Base-by-base conservation (phyloP, 2,113 vertebrate genomes). In the Coregonus clupeaformis region DNA sequence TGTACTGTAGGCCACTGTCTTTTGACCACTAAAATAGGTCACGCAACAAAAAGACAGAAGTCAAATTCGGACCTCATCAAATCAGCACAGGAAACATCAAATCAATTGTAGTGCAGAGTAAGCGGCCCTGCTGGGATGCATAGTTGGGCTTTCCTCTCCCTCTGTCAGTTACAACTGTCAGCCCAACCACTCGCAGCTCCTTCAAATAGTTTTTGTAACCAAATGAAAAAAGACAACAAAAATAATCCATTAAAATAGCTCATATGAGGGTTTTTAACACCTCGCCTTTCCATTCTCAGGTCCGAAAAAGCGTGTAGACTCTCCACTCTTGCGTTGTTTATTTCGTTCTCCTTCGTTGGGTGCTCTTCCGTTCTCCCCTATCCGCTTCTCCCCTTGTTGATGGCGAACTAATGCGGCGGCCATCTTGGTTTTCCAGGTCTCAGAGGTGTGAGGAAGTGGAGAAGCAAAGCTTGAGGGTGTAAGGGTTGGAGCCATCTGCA, bases 381-480 rank as follows among this genome's bases (percentile, higher is more conserved):
- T 65, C 14, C 24, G 14, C 13, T 6, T 18, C 16, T 30, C 27
- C 25, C 5, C 9, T 14, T 16, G 27, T 29, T 65, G 25, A 14
- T 65, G 63, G 12, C 27, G 6, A 65, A 65, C 63, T 30, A 5
- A 6, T 14, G 25, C 1, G 13, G 63, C 22, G 63, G 27, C 63
- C 4, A 11, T 29, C 29, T 29, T 12, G 60, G 60, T 16, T 65
- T 25, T 30, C 5, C 29, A 18, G 63, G 13, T 65, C 85, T 95
- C 94, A 99, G 87, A 98, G 94, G 87, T 99, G 97, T 71, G 97
- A 98, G 57, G 97, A 98, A 65, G 97, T 98, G 83, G 97, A 99
- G 93, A 99, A 98, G 87, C 97, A 99, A 84, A 99, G 94, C 86
- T 99, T 99, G 93, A 99, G 86, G 59, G 97, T 99, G 64, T 98